Base-by-base conservation (phyloP, 2,797 vertebrate genomes). In the Cryptoprocta ferox region DNA sequence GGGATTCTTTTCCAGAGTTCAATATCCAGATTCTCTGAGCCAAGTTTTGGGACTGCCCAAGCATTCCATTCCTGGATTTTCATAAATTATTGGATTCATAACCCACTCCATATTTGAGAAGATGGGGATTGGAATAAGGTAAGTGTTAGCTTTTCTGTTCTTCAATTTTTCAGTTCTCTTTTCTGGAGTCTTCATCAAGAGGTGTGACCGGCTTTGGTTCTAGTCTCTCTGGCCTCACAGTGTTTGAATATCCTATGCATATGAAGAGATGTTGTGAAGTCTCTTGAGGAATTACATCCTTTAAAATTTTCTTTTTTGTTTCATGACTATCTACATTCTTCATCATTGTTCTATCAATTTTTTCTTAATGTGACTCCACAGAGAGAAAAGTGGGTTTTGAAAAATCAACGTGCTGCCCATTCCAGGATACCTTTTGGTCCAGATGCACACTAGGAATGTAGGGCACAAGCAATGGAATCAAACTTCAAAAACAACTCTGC, bases 1-100 rank as follows among this genome's bases (percentile, higher is more conserved):
- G 85, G 95, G 16, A 8, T 95, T 97, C 75, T 96, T 93, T 97
- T 97, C 89, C 80, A 97, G 95, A 93, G 35, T 53, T 94, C 92
- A 82, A 2, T 70, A 78, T 86, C 82, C 88, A 95, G 94, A 88
- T 53, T 78, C 39, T 88, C 24, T 56, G 84, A 96, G 82, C 24
- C 16, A 3, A 39, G 48, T 73, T 89, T 75, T 92, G 84, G 71
- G 70, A 68, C 86, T 56, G 45, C 5, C 18, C 91, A 84, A 35
- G 68, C 37, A 19, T 24, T 53, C 70, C 30, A 45, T 50, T 95
- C 78, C 66, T 32, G 56, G 92, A 10, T 91, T 39, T 79, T 24
- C 79, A 5, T 56, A 82, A 81, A 56, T 24, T 26, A 10, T 21
- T 75, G 89, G 92, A 91, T 93, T 53, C 45, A 39, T 56, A 89